Conservation (phyloP, 1,140 invertebrate genomes). For the Nylanderia fulva region DNA sequence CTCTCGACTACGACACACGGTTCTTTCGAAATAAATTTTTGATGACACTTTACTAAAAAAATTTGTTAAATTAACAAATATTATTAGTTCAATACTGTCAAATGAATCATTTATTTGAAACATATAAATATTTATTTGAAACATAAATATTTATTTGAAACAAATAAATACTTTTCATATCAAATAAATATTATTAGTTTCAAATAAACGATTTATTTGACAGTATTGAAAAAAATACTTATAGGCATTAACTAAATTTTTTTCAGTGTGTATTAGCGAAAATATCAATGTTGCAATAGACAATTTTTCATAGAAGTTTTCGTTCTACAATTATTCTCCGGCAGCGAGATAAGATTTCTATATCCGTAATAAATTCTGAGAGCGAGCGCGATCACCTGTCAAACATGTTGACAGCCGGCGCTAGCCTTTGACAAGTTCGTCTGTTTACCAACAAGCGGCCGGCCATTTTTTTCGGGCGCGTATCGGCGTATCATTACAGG, state of each 20-base stretch:
- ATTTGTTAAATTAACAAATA: no score
- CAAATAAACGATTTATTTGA: no score
- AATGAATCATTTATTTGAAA: no score
- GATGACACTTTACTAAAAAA: no score
- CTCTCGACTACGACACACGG: not conserved
- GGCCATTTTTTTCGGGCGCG: conserved; percentile 75
- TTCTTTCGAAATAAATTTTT: not conserved
- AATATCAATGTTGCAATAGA: not conserved
- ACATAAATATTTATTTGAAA: no score
- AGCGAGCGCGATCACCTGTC: not conserved
- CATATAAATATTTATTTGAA: no score
- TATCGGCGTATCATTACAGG: conserved; percentile 68
- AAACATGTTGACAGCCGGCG: not conserved
- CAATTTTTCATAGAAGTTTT: not conserved
- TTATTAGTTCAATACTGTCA: no score
- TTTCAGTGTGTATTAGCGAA: not conserved
- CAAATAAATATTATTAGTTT: no score
- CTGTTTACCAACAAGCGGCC: conserved; percentile 76
- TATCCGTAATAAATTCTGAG: not conserved
- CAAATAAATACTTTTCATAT: no score
- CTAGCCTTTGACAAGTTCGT: conserved; percentile 52
- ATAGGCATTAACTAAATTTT: no score
- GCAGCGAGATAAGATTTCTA: not conserved
- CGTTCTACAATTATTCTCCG: not conserved
- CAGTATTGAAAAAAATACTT: no score